Base-by-base conservation (phyloP, 2,797 vertebrate species). In the Pogonophryne albipinna region DNA sequence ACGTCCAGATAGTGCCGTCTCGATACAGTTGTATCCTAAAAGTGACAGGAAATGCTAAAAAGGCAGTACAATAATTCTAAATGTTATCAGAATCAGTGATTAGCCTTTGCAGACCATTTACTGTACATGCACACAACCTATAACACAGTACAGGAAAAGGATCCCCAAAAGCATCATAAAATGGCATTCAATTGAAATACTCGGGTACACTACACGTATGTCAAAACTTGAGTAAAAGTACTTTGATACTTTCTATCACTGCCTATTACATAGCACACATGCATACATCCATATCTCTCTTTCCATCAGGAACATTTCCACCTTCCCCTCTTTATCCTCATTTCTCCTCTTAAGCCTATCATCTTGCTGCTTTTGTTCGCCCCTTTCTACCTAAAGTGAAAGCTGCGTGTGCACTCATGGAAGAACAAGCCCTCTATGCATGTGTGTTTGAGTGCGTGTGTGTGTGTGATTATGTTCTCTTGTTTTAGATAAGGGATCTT, bases 401-500 rank as follows among this genome's bases (percentile, higher is more conserved):
- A 78, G 59, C 69, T 52, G 73, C 51, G n/a, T 72, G 74, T 62
- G 60, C 50, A 3, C 46, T 58, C 15, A 0, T n/a, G 67, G 74
- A 45, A 41, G 19, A 80, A 14, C 45, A 16, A 69, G n/a, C 52
- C 60, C 34, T 44, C 70, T 13, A 3, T 71, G 75, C 47, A 52
- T 72, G 59, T 47, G 59, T 53, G 56, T 53, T 59, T 47, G 53
- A 23, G 46, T 20, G 38, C n/a, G 60, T 56, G 63, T 46, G 42
- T 63, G 67, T 66, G 64, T 77, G 56, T 10, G 62, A 71, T 73
- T 47, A 31, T 66, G 57, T 81, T 83, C 76, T 79, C 80, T 75
- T 68, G 42, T 38, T 38, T 6, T 16, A 82, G 87, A 93, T 90
- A 89, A 85, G 49, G 5, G 49, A 90, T 92, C 89, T 92, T 92